Evolutionary conservation across 2,888 invertebrate genomes (phyloP).

Genomic region (Alcis repandata): DNA sequence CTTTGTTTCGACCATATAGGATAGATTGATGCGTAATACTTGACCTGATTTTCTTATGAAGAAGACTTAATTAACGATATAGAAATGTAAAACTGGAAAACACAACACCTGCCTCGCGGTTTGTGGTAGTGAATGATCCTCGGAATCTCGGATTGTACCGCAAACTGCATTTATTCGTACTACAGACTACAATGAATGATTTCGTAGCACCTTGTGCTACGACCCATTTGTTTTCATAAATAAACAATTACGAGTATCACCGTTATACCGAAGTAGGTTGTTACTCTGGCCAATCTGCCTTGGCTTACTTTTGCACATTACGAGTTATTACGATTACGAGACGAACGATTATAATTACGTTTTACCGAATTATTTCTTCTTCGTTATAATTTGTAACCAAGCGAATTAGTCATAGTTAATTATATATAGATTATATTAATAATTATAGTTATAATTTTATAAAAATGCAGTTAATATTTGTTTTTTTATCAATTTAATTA

Average conservation of each 20-base stretch:
- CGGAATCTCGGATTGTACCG: background rate
- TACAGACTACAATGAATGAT: no score
- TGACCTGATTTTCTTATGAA: no score
- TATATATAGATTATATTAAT: no score
- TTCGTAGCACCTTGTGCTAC: background rate
- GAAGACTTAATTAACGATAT: no score
- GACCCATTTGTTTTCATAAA: background rate
- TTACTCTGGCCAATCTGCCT: background rate
- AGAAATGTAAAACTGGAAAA: background rate
- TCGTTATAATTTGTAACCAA: background rate
- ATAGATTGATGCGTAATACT: no score
- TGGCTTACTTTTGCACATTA: background rate
- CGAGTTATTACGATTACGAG: background rate
- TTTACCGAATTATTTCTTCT: background rate
- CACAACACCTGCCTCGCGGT: background rate
- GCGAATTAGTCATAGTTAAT: no score
- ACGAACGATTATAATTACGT: background rate
- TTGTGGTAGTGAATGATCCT: background rate
- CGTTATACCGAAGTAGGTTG: background rate
- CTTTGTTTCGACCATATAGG: no score
- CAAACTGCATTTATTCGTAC: background rate
- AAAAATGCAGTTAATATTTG: no score
- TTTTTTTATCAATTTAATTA: no score
- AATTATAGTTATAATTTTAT: no score
- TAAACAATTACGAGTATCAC: background rate